Conservation (phyloP, 1,140 invertebrate genomes). For the Nephotettix cincticeps region DNA sequence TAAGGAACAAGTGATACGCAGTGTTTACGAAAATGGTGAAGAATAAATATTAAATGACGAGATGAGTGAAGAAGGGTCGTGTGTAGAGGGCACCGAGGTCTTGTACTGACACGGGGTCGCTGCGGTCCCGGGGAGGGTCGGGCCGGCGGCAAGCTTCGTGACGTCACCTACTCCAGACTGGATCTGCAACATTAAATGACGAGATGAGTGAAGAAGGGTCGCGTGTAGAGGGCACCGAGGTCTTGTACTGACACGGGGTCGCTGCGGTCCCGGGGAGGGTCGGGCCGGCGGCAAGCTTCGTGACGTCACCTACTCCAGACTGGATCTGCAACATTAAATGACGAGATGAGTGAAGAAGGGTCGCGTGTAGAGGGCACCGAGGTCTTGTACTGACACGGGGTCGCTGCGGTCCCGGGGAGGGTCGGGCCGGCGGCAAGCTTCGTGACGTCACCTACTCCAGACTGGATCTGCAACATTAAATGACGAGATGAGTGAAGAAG, state of each 20-base stretch:
- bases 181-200: background rate
- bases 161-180: background rate
- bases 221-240: background rate
- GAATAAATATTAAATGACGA: slow-evolving; percentile 3
- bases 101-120: background rate
- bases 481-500: background rate
- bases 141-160: background rate
- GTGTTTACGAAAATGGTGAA: background rate
- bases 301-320: background rate
- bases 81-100: background rate
- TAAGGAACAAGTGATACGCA: background rate
- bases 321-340: background rate
- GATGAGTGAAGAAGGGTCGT: background rate
- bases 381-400: background rate
- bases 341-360: background rate
- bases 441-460: background rate
- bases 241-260: background rate
- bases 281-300: background rate
- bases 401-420: background rate
- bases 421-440: background rate
- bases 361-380: background rate
- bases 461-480: background rate
- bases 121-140: background rate
- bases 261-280: background rate
- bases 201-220: background rate